Evolutionary conservation across 2,888 invertebrate species (phyloP).

Genomic region (Drosophila eohydei): DNA sequence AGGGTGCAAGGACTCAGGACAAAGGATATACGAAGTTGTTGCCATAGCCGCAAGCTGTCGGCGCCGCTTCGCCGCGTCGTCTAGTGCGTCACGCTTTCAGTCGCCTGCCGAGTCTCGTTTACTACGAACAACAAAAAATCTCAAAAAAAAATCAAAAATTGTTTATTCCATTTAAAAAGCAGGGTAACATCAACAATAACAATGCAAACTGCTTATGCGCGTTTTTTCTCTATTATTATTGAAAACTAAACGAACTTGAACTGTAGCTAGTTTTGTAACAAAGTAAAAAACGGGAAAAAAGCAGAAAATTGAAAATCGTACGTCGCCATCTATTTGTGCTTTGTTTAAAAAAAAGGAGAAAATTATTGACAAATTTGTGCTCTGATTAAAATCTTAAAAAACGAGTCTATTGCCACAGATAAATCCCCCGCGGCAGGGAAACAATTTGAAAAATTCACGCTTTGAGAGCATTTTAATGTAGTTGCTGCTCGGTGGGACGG

Average conservation of each 20-base stretch:
- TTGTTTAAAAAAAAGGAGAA: constrained; percentile 17
- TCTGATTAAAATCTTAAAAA: constrained; percentile 48
- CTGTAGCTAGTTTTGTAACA: constrained; percentile 62
- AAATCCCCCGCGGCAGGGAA: constrained; percentile 28
- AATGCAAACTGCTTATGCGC: constrained; percentile 24
- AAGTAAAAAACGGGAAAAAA: constrained; percentile 20
- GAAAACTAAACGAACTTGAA: constrained; percentile 66
- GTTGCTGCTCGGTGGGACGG: constrained; percentile 25
- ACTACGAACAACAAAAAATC: constrained; percentile 51
- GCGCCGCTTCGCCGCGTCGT: constrained; percentile 56
- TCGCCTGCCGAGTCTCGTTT: constrained; percentile 59
- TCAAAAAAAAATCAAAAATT: constrained; percentile 32
- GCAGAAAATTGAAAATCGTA: constrained; percentile 46
- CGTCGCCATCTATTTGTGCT: constrained; percentile 38
- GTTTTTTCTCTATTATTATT: constrained; percentile 20
- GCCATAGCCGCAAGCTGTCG: constrained; percentile 71
- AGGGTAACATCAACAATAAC: constrained; percentile 40
- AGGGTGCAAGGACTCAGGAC: constrained; percentile 54
- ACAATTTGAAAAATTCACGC: constrained; percentile 52
- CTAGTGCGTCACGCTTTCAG: constrained; percentile 68
- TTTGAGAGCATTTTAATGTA: constrained; percentile 60
- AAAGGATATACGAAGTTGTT: constrained; percentile 62
- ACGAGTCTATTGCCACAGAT: constrained; percentile 3
- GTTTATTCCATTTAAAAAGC: constrained; percentile 57
- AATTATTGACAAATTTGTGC: constrained; percentile 74